phyloP scores from a whole-genome alignment of 2,888 invertebrate species.

The Galerucella calmariensis region DNA sequence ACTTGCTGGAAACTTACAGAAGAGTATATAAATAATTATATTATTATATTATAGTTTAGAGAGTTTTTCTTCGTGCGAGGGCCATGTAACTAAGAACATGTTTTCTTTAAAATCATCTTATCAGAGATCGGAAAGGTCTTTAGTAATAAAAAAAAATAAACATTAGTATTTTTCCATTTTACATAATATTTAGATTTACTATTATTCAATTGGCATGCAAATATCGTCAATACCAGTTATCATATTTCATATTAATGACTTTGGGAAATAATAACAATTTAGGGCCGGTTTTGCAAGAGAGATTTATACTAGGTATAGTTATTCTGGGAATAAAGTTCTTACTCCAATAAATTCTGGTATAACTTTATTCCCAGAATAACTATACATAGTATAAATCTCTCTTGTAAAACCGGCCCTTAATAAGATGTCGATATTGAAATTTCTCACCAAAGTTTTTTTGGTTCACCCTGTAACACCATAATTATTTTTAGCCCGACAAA shows the following conservation, averaged over 20 bases:
- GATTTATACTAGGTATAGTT: no score
- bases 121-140: constrained; percentile 5
- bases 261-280: neutral
- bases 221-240: constrained; percentile 3
- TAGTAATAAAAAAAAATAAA: neutral
- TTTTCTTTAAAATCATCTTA: constrained; percentile 30
- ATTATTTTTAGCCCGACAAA: no score
- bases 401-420: no score
- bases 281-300: no score
- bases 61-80: constrained; percentile 47
- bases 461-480: no score
- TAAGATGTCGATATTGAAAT: neutral
- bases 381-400: no score
- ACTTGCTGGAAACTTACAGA: constrained; percentile 90
- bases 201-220: neutral
- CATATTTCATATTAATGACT: neutral
- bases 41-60: constrained; percentile 40
- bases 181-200: no score
- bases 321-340: no score
- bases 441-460: no score
- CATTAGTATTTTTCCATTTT: no score
- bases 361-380: no score
- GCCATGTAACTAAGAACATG: constrained; percentile 50
- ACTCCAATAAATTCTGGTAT: no score
- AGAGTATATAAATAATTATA: constrained; percentile 67